Percentiles rank a stretch among this genome's conserved stretches.
These are phyloP conservation scores for Cotesia typhae DNA, from an alignment of 1,140 invertebrate species.

Conservation along the genomic window DNA sequence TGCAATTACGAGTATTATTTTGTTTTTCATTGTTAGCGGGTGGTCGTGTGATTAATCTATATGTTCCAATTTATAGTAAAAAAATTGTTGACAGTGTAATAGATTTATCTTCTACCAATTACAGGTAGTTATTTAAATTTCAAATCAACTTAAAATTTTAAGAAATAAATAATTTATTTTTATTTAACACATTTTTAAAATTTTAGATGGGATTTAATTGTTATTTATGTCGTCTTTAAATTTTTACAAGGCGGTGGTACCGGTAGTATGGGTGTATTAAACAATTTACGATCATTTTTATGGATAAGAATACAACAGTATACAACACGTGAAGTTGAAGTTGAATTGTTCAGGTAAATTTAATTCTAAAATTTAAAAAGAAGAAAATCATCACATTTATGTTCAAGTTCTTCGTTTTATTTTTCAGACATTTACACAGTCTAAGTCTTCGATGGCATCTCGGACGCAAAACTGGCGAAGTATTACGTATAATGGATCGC, in stretches of 20 bases:
- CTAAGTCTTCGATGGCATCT: conserved; percentile 91
- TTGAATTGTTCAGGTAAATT: conserved; percentile 64
- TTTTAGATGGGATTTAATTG: conserved; percentile 84
- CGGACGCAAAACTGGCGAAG: conserved; percentile 93
- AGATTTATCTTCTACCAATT: conserved; percentile 54
- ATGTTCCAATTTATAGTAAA: conserved; percentile 93
- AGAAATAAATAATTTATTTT: conserved; percentile 15
- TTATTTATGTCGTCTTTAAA: conserved; percentile 87
- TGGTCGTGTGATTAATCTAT: conserved; percentile 91
- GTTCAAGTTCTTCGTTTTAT: conserved; percentile 38
- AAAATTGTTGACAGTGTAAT: conserved; percentile 71
- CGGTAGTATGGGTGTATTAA: conserved; percentile 90
- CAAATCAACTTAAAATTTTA: too few species aligned
- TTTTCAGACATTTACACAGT: conserved; percentile 83
- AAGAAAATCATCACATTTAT: conserved; percentile 29
- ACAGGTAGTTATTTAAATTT: conserved; percentile 49
- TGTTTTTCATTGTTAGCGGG: conserved; percentile 81
- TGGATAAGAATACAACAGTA: conserved; percentile 97
- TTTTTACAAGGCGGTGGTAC: conserved; percentile 93
- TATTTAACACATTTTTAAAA: conserved; percentile 32
- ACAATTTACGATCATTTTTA: conserved; percentile 88
- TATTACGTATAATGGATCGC: conserved; percentile 92
- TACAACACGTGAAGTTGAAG: conserved; percentile 90
- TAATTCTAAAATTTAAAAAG: background rate
- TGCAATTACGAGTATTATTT: conserved; percentile 86